Evolutionary conservation across 2,888 invertebrate species (phyloP), one percentile per base, ranked within the genome.

Genomic region (Apamea sordens): DNA sequence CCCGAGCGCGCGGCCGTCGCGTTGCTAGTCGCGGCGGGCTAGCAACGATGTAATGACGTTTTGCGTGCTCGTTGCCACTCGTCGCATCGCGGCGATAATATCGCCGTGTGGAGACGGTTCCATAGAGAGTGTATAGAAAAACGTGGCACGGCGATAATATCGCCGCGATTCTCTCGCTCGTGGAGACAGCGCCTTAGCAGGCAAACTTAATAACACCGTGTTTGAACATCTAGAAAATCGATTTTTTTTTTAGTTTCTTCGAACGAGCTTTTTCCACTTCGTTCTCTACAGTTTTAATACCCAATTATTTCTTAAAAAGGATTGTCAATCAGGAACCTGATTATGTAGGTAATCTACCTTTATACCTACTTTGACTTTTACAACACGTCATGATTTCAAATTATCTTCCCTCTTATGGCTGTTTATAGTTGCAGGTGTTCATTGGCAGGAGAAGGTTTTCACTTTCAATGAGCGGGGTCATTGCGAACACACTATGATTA

Each of bases 181-280:
- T n/a, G n/a, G n/a, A n/a, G n/a, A n/a, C n/a, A n/a, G n/a, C n/a
- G n/a, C n/a, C n/a, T n/a, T 6, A 44, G 41, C 21, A 63, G 44
- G 28, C 28, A 21, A 68, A 82, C 24, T 21, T 63, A 28, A 44
- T 80, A 47, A 64, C 28, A 24, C 18, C 56, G 13, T 36, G 50
- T 63, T 79, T n/a, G n/a, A 59, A 67, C n/a, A n/a, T 50, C 32
- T 63, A n/a, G 32, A 63, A 69, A 80, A 41, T 36, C 0, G 28
- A 47, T 15, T 11, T 47, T 64, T 67, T 44, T 53, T 18, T 44
- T 10, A 64, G 5, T 18, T 76, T 67, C 18, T 28, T 32, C 36
- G 18, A 64, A 36, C 7, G 11, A 1, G 63, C 28, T 41, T 53
- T 50, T 50, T 28, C 36, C 28, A 41, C 2, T 50, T 50, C 41